phyloP scores from a whole-genome alignment of 2,888 invertebrate genomes.

The Salpingus planirostris region DNA sequence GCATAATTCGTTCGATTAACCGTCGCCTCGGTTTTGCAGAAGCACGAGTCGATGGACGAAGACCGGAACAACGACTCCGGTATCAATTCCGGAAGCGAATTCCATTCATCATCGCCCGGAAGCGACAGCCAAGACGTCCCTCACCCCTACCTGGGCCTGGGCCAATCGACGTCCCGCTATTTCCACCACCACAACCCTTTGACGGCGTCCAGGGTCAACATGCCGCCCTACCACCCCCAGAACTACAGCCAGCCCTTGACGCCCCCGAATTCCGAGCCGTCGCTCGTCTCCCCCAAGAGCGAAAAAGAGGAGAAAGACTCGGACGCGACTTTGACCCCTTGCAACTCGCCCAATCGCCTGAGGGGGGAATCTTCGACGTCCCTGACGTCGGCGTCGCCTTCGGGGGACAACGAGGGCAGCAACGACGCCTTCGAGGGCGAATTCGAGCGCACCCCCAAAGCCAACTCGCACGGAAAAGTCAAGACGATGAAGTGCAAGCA shows the following conservation, averaged over 20 bases:
- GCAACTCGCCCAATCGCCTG: conserved; percentile 37
- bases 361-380: conserved; percentile 36
- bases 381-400: conserved; percentile 27
- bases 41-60: conserved; percentile 50
- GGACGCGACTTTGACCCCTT: conserved; percentile 27
- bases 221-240: no score
- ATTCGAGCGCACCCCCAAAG: conserved; percentile 45
- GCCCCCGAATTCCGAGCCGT: conserved; percentile 49
- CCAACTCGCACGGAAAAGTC: conserved; percentile 71
- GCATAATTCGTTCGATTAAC: no score
- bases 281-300: conserved; percentile 23
- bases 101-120: conserved; percentile 52
- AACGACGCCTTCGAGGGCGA: no score
- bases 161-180: conserved; percentile 22
- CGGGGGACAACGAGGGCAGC: conserved; percentile 26
- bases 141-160: conserved; percentile 7
- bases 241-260: conserved; percentile 42
- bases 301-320: conserved; percentile 7
- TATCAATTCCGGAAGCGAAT: conserved; percentile 52
- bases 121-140: conserved; percentile 39
- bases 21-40: no score
- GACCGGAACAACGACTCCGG: conserved; percentile 55
- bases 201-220: conserved; percentile 7
- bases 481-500: conserved; percentile 91
- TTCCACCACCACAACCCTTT: conserved; percentile 20